Evolutionary conservation across 2,113 vertebrate species (phyloP).

Genomic region (Cnemophilus loriae): DNA sequence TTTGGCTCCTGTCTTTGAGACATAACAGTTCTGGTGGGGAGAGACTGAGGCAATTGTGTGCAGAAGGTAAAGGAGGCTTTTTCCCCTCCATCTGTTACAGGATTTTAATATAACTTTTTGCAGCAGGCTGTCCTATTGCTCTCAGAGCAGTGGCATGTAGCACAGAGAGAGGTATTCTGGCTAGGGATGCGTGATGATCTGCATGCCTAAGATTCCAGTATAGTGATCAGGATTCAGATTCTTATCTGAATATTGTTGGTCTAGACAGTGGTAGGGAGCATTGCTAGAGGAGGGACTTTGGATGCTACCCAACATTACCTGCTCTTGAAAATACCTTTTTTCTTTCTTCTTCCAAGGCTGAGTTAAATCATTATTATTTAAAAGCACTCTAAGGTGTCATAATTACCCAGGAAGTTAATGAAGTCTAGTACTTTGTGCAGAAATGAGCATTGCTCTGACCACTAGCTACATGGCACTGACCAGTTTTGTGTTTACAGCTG

Average conservation of each 20-base stretch:
- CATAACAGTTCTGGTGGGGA: not conserved
- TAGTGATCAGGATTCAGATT: not conserved
- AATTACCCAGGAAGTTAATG: not conserved
- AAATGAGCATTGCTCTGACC: not conserved
- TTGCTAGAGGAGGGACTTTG: not conserved
- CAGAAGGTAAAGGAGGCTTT: not conserved
- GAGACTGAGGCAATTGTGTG: not conserved
- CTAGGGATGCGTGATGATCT: not conserved
- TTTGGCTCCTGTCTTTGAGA: constrained; percentile 10
- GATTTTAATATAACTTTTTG: not conserved
- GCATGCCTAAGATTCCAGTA: not conserved
- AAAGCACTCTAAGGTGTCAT: not conserved
- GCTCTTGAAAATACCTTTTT: not conserved
- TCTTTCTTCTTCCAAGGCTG: not conserved
- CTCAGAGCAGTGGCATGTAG: not conserved
- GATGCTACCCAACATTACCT: not conserved
- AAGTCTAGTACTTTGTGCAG: not conserved
- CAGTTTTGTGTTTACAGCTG: not conserved
- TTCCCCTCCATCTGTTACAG: not conserved
- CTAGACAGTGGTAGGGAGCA: constrained; percentile 14
- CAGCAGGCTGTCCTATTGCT: not conserved
- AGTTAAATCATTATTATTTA: not conserved
- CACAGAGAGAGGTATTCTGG: not conserved
- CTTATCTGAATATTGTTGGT: not conserved
- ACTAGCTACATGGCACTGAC: not conserved